A percentile compares a stretch with the other conserved stretches of the same genome.
These are phyloP conservation scores for Colletes collaris DNA, from an alignment of 2,888 invertebrate genomes.

Conservation along the genomic window DNA sequence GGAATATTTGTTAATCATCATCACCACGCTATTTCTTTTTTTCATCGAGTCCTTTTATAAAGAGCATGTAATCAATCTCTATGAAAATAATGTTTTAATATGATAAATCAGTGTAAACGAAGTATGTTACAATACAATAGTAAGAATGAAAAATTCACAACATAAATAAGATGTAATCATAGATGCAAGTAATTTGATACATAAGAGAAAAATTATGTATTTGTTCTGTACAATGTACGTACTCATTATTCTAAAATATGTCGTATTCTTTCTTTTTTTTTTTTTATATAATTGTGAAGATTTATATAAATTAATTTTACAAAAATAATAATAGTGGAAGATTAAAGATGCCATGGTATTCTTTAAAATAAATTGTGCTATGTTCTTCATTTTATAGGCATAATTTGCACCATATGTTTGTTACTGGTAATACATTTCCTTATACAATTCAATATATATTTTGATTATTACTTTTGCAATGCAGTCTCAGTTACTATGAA, in stretches of 20 bases:
- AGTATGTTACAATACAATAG: conserved; percentile 45
- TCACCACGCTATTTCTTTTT: conserved; percentile 43
- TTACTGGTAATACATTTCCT: conserved; percentile 60
- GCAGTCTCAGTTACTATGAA: conserved; percentile 48
- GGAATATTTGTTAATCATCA: conserved; percentile 61
- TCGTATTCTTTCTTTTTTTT: not conserved
- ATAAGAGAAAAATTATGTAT: conserved; percentile 27
- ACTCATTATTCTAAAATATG: conserved; percentile 43
- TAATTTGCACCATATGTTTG: conserved; percentile 56
- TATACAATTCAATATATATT: conserved; percentile 63
- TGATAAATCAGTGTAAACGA: conserved; percentile 41
- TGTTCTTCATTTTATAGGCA: conserved; percentile 49
- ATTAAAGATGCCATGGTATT: conserved; percentile 51
- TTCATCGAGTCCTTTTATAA: conserved; percentile 50
- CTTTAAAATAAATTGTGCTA: conserved; percentile 68
- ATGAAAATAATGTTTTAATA: conserved; percentile 39
- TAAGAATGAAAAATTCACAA: conserved; percentile 32
- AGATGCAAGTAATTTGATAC: conserved; percentile 48
- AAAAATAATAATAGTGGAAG: conserved; percentile 56
- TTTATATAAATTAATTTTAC: conserved; percentile 57
- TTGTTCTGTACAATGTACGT: conserved; percentile 56
- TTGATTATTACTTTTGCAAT: conserved; percentile 72
- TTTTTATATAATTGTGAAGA: conserved; percentile 28
- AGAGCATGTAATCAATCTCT: conserved; percentile 57
- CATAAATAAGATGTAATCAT: conserved; percentile 51